Base-by-base conservation (phyloP, 2,888 invertebrate genomes). In the Enoplolaimus lenunculus region DNA sequence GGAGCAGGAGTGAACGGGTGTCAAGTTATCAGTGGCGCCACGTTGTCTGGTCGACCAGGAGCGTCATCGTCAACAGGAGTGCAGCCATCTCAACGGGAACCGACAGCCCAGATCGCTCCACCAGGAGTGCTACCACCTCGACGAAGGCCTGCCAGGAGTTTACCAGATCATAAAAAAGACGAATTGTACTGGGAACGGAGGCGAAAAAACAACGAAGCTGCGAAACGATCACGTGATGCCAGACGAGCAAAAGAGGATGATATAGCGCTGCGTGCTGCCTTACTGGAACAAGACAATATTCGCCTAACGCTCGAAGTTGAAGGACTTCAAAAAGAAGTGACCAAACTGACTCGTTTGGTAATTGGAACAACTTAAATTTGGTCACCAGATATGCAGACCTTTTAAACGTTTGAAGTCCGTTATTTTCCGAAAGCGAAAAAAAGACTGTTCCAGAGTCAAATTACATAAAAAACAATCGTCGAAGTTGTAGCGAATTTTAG, bases 121-220 rank as follows among this genome's bases (percentile, higher is more conserved):
- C n/a, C n/a, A n/a, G n/a, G n/a, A n/a, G n/a, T n/a, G n/a, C n/a
- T n/a, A n/a, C n/a, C n/a, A n/a, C n/a, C n/a, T n/a, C 45, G 60
- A 62, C 68, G 45, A 65, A 45, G 68, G 70, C 74, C 78, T 29
- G 79, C 78, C 1, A 74, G 77, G 30, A 74, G 76, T 3, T 72
- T 81, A 34, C 80, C 81, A 1, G 81, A 82, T 30, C 78, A 79
- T 2, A 77, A 81, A 70, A 85, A 89, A 77, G 91, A 93, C 79
- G 89, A 89, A 1, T 87, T 89, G 0, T 95, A 95, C 80, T 88
- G 89, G 84, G 92, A 90, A 76, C 86, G 92, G 71, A 84, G 94
- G 13, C 86, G 89, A 74, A 90, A 91, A 79, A 95, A 95, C 81
- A 95, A 95, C 80, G 90, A 89, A 74, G 94, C 95, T 0, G 95